These are phyloP conservation scores for Leucoraja erinaceus DNA, from an alignment of 2,113 vertebrate genomes.

Conservation along the genomic window DNA sequence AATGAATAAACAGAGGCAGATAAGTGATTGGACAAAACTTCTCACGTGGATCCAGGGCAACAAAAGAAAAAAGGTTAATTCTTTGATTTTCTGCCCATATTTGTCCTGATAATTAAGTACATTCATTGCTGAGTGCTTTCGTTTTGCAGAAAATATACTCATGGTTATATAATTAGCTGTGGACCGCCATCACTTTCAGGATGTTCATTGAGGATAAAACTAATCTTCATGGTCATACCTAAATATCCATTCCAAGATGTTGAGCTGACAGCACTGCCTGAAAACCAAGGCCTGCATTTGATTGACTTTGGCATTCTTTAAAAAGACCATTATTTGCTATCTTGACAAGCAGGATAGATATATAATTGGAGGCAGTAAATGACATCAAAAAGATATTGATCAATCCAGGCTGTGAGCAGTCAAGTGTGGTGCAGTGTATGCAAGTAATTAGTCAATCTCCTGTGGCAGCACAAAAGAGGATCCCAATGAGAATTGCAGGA, in stretches of 20 bases:
- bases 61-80: neutral
- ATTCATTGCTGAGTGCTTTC: neutral
- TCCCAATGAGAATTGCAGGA: neutral
- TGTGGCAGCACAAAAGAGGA: neutral
- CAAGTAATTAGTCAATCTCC: neutral
- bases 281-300: neutral
- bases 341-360: neutral
- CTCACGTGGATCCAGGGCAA: neutral
- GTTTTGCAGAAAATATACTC: neutral
- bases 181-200: neutral
- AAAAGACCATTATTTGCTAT: neutral
- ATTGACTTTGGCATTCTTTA: neutral
- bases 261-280: neutral
- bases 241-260: neutral
- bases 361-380: neutral
- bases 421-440: neutral
- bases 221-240: neutral
- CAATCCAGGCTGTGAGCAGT: neutral
- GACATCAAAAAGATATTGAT: neutral
- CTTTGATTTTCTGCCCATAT: neutral
- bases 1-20: constrained; percentile 2
- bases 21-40: neutral
- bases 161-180: neutral
- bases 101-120: neutral
- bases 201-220: neutral